phyloP scores from a whole-genome alignment of 2,113 vertebrate species.

The Phaetusa simplex region DNA sequence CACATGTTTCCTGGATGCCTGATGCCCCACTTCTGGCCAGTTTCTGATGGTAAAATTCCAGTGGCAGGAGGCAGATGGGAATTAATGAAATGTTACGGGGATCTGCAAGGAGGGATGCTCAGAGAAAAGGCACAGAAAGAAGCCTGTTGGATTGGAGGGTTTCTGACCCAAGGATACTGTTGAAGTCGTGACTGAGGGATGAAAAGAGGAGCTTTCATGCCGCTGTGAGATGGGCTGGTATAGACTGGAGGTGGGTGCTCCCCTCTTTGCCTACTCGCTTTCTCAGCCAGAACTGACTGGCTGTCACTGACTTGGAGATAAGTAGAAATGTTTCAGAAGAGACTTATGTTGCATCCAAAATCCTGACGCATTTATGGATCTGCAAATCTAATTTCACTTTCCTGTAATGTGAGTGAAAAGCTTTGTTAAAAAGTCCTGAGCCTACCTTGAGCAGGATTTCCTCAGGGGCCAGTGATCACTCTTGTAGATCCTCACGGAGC shows the following conservation, averaged over 20 bases:
- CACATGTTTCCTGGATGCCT: background rate
- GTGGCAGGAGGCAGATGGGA: background rate
- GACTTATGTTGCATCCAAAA: background rate
- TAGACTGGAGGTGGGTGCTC: background rate
- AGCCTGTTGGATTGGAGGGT: background rate
- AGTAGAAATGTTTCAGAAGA: background rate
- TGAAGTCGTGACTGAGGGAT: background rate
- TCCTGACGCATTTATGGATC: background rate
- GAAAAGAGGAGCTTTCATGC: background rate
- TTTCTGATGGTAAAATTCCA: background rate
- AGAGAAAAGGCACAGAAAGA: background rate
- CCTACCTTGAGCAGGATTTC: background rate
- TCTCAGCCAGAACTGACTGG: background rate
- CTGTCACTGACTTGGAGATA: background rate
- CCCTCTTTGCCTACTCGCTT: background rate
- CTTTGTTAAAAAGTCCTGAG: background rate
- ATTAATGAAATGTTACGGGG: background rate
- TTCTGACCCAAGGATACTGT: background rate
- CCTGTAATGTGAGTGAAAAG: background rate
- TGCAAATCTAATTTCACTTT: background rate
- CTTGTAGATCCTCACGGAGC: background rate
- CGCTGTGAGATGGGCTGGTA: background rate
- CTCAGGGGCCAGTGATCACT: background rate
- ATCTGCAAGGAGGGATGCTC: background rate
- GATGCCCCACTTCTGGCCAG: background rate